Conservation (phyloP, 2,888 invertebrate species). For the Aethes cnicana region DNA sequence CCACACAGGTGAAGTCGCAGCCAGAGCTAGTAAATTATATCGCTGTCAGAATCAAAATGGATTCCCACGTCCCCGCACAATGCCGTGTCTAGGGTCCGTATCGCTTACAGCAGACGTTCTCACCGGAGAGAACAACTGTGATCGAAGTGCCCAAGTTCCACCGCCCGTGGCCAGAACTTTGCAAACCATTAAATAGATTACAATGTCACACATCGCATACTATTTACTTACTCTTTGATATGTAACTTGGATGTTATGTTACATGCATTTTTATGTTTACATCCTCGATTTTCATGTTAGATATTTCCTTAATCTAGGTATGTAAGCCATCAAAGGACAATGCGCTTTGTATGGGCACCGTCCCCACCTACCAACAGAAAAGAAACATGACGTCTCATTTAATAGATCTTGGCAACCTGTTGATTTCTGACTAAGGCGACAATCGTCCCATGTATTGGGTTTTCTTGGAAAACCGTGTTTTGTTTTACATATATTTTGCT, state of each 20-base stretch:
- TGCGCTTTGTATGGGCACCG: too few relatives aligned
- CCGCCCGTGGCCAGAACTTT: slow-evolving; percentile 39
- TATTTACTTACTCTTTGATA: slow-evolving; percentile 17
- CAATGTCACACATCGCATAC: slow-evolving; percentile 31
- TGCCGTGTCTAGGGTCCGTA: slow-evolving; percentile 21
- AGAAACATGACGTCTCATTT: too few relatives aligned
- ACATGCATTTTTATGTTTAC: neutral
- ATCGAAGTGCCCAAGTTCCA: slow-evolving; percentile 45
- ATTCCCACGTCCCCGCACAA: slow-evolving; percentile 11
- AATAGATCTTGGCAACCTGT: too few relatives aligned
- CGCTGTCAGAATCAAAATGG: slow-evolving; percentile 25
- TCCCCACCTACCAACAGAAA: too few relatives aligned
- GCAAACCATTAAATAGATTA: slow-evolving; percentile 44
- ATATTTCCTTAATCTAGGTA: too few relatives aligned
- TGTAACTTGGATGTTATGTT: neutral
- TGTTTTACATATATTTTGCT: too few relatives aligned
- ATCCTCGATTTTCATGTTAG: neutral
- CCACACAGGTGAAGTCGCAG: too few relatives aligned
- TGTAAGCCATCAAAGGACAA: too few relatives aligned
- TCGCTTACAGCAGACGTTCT: slow-evolving; percentile 33
- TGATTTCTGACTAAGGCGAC: too few relatives aligned
- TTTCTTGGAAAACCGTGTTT: too few relatives aligned
- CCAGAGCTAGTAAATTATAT: slow-evolving; percentile 12
- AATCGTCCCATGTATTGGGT: too few relatives aligned
- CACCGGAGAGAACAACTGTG: slow-evolving; percentile 44